A percentile compares a stretch with the other conserved stretches of the same genome.
These are phyloP conservation scores for Neopelma chrysocephalum DNA, from an alignment of 2,797 vertebrate genomes.

Conservation along the genomic window DNA sequence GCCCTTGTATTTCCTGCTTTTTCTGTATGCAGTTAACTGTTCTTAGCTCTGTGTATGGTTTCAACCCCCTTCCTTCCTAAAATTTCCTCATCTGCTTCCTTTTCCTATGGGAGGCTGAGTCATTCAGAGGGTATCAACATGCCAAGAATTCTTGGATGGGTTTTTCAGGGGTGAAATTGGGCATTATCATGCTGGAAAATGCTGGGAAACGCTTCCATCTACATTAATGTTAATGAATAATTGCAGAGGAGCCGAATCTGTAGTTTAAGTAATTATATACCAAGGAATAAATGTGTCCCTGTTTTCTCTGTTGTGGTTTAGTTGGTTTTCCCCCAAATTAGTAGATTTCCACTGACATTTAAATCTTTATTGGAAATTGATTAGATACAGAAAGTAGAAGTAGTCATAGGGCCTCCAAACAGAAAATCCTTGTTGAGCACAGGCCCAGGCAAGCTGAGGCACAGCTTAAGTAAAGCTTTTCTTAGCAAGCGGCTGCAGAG, in stretches of 20 bases:
- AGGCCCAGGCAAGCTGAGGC: neutral
- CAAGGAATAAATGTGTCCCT: neutral
- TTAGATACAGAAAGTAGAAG: neutral
- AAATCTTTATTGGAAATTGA: neutral
- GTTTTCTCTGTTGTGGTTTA: neutral
- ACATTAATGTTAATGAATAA: neutral
- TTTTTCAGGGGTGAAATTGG: neutral
- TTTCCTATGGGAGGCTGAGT: slow-evolving; percentile 17
- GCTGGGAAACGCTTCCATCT: neutral
- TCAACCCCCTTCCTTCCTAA: neutral
- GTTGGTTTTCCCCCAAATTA: neutral
- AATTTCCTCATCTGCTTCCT: neutral
- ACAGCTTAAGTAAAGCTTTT: neutral
- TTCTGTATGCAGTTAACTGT: neutral
- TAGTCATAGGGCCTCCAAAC: neutral
- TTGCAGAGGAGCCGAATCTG: neutral
- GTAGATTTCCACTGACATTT: neutral
- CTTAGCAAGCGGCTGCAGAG: neutral
- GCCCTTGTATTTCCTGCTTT: neutral
- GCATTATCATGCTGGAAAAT: neutral
- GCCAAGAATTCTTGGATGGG: neutral
- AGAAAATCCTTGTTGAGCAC: neutral
- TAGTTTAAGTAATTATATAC: neutral
- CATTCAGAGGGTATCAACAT: neutral
- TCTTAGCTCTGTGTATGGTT: neutral